A percentile compares a stretch with the other conserved stretches of the same genome.
phyloP scores from a whole-genome alignment of 2,888 invertebrate species.

The Apoda limacodes region DNA sequence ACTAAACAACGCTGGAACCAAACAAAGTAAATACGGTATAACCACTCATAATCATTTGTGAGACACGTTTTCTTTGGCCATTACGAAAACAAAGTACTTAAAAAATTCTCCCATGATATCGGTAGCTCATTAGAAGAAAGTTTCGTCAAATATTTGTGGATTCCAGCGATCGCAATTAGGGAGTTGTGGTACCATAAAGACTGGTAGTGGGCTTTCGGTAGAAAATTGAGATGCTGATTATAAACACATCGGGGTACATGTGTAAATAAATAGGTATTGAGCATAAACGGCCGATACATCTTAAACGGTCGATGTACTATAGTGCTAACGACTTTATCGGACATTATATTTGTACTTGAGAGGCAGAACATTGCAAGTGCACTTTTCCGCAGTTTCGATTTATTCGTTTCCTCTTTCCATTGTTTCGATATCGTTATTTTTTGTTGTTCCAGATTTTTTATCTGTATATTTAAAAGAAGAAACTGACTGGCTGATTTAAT shows the following conservation, averaged over 20 bases:
- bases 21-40: slow-evolving; percentile 41
- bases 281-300: slow-evolving; percentile 44
- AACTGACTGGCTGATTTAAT: no score
- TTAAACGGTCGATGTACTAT: slow-evolving; percentile 38
- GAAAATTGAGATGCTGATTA: slow-evolving; percentile 49
- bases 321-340: slow-evolving; percentile 16
- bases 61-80: slow-evolving; percentile 39
- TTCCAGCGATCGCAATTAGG: slow-evolving; percentile 53
- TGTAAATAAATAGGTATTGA: slow-evolving; percentile 56
- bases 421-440: no score
- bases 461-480: no score
- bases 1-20: slow-evolving; percentile 22
- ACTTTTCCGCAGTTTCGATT: no score
- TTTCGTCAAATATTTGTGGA: slow-evolving; percentile 60
- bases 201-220: slow-evolving; percentile 52
- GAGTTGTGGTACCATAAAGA: slow-evolving; percentile 47
- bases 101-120: slow-evolving; percentile 44
- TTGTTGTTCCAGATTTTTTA: no score
- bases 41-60: slow-evolving; percentile 37
- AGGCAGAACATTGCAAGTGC: no score
- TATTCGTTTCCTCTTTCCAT: no score
- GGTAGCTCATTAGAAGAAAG: slow-evolving; percentile 66
- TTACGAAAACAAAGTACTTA: slow-evolving; percentile 51
- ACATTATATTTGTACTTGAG: no score
- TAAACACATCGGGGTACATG: slow-evolving; percentile 57